Evolutionary conservation across 2,113 vertebrate species (phyloP).

Genomic region (Laticauda laticaudata): DNA sequence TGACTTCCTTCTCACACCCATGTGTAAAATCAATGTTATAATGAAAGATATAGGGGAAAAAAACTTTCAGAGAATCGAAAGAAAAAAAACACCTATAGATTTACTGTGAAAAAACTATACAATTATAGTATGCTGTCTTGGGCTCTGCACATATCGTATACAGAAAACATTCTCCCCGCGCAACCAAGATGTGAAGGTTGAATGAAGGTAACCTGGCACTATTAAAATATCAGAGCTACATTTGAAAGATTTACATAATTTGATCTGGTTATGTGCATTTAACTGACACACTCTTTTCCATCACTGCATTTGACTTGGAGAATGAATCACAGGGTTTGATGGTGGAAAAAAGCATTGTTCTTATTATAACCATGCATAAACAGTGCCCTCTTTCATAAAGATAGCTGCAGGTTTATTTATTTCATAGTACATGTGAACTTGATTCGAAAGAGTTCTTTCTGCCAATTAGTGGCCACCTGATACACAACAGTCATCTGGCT

Average conservation of each 20-base stretch:
- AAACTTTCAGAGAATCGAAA: not conserved
- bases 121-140: fast-evolving
- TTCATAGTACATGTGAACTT: constrained; percentile 26
- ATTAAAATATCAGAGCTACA: not conserved
- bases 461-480: constrained; percentile 26
- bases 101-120: not conserved
- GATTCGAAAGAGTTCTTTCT: constrained; percentile 26
- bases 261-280: fast-evolving
- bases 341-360: constrained; percentile 19
- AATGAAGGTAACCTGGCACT: not conserved
- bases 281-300: constrained; percentile 9
- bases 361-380: constrained; percentile 47
- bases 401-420: constrained; percentile 36
- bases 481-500: constrained; percentile 34
- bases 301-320: constrained; percentile 39
- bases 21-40: not conserved
- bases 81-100: not conserved
- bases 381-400: constrained; percentile 36
- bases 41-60: not conserved
- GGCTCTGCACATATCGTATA: fast-evolving
- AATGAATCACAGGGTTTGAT: constrained; percentile 49
- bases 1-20: not conserved
- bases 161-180: not conserved
- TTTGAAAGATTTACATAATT: not conserved
- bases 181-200: fast-evolving